A percentile compares a stretch with the other conserved stretches of the same genome.
These are phyloP conservation scores for Antheraea yamamai DNA, from an alignment of 2,888 invertebrate species.

Conservation along the genomic window DNA sequence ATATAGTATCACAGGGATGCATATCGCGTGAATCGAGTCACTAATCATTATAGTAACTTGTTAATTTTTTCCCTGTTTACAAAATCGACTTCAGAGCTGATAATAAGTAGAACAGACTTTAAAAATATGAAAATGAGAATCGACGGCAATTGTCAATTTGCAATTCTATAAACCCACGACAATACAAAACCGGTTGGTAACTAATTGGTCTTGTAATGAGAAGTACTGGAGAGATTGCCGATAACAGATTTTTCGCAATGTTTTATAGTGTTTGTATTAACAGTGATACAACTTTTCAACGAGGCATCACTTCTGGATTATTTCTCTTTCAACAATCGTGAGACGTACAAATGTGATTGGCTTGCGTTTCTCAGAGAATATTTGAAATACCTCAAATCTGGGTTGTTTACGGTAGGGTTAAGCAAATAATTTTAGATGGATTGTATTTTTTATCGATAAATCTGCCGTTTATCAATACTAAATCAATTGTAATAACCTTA, in stretches of 20 bases:
- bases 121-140: too few species aligned
- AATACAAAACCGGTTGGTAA: too few species aligned
- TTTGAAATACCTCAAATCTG: not conserved
- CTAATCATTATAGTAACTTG: not conserved
- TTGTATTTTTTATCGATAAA: not conserved
- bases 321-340: not conserved
- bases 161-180: too few species aligned
- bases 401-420: not conserved
- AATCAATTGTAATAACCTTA: too few species aligned
- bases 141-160: too few species aligned
- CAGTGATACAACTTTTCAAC: not conserved
- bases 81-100: not conserved
- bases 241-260: too few species aligned
- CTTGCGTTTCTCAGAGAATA: not conserved
- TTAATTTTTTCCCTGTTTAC: not conserved
- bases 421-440: not conserved
- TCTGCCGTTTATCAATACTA: not conserved
- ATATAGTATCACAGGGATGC: not conserved
- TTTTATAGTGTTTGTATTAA: not conserved
- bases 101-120: not conserved
- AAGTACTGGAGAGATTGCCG: too few species aligned
- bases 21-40: not conserved
- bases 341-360: not conserved
- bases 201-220: not conserved
- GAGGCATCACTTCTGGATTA: not conserved